Base-by-base conservation (phyloP, 2,113 vertebrate species). In the Amblyornis subalaris region DNA sequence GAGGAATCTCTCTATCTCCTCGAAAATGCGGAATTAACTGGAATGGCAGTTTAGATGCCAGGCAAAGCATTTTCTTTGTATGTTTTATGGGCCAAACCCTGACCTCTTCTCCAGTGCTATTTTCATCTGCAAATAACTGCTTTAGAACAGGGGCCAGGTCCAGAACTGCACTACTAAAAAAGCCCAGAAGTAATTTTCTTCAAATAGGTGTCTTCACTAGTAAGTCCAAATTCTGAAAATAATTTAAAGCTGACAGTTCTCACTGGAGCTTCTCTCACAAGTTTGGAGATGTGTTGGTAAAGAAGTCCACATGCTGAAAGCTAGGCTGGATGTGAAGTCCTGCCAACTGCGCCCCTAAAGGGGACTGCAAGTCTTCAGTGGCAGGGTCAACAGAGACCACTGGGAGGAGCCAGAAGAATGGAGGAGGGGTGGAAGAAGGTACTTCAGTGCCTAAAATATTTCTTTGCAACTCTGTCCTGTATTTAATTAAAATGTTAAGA, bases 1-100 rank as follows among this genome's bases (percentile, higher is more conserved):
- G 78, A 95, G 89, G 93, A 97, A 95, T 95, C 72, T 90, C 69
- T 76, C 14, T 51, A 45, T 48, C 82, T 74, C 40, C 82, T 90
- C 6, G 17, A 51, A 89, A 88, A 85, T 36, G 45, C 80, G n/a
- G 71, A 94, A 95, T 77, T 93, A 94, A 85, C 64, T 29, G 47
- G 33, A 85, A 20, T 29, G 44, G 28, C 31, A 74, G 38, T 67
- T 91, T 64, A 88, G 47, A 73, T 29, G 26, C 33, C 26, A 85
- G 6, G 12, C 51, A 93, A 83, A 74, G 7, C 67, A 66, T 92
- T 67, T 80, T 75, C 42, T 85, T 36, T 51, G 22, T 51, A 16
- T 57, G 38, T 85, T 64, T 70, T 36, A 64, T 2, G 2, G 44
- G 28, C n/a, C 40, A 61, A 73, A 61, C 29, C 54, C 58, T 33